phyloP scores from a whole-genome alignment of 2,113 vertebrate genomes.

The Potamarius usumacintae region DNA sequence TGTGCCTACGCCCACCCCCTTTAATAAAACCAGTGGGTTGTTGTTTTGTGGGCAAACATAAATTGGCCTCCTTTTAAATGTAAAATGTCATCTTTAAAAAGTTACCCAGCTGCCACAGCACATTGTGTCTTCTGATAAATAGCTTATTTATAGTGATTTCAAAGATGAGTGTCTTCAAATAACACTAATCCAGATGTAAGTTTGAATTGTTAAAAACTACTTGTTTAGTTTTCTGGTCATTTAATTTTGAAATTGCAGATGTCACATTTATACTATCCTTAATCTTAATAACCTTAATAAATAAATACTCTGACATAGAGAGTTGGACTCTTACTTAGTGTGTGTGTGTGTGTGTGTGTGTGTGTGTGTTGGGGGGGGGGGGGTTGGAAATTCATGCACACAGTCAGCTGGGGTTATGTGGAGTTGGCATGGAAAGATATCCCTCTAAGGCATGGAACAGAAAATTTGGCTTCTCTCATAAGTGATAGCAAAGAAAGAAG shows the following conservation, averaged over 20 bases:
- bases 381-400: background rate
- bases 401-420: background rate
- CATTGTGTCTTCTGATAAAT: background rate
- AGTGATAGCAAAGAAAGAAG: background rate
- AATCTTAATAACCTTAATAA: background rate
- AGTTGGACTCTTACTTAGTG: background rate
- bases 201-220: background rate
- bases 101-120: background rate
- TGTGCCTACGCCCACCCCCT: background rate
- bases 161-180: background rate
- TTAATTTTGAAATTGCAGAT: background rate
- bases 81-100: background rate
- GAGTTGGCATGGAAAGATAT: slow-evolving; percentile 1
- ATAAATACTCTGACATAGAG: background rate
- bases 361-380: background rate
- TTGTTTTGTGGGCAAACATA: background rate
- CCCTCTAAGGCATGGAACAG: slow-evolving; percentile 18
- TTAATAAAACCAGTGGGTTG: background rate
- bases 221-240: background rate
- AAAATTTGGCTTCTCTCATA: background rate
- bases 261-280: background rate
- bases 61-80: background rate
- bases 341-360: background rate
- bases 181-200: background rate
- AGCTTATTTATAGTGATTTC: background rate